phyloP scores from a whole-genome alignment of 2,113 vertebrate species.

The Pongo pygmaeus region DNA sequence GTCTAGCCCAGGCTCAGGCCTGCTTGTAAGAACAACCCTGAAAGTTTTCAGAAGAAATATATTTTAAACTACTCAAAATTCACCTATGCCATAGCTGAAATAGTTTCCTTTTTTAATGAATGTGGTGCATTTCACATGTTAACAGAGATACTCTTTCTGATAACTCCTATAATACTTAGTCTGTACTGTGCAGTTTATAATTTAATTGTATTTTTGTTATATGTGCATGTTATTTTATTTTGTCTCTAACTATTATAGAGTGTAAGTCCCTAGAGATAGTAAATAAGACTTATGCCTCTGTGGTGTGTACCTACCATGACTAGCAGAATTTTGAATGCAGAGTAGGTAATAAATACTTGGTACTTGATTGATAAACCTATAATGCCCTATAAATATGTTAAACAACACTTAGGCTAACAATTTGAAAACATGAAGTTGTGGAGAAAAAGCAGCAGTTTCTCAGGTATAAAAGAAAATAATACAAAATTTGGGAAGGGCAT shows the following conservation, averaged over 20 bases:
- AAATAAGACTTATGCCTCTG: slow-evolving; percentile 8
- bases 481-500: background rate
- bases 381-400: slow-evolving; percentile 30
- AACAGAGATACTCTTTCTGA: slow-evolving; percentile 33
- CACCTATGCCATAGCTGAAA: background rate
- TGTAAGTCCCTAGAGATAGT: background rate
- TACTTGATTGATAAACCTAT: background rate
- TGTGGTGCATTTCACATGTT: background rate
- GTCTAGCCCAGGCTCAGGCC: background rate
- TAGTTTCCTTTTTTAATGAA: background rate
- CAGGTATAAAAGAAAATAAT: background rate
- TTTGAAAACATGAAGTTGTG: background rate
- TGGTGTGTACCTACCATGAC: background rate
- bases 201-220: slow-evolving; percentile 55
- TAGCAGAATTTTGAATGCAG: slow-evolving; percentile 9
- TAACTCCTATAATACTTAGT: slow-evolving; percentile 29
- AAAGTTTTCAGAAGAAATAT: background rate
- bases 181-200: background rate
- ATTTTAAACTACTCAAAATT: slow-evolving; percentile 19
- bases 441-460: background rate
- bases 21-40: background rate
- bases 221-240: slow-evolving; percentile 54
- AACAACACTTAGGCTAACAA: background rate
- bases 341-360: slow-evolving; percentile 29
- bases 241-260: background rate